Base-by-base conservation (phyloP, 2,888 invertebrate species). In the Seira musarum region DNA sequence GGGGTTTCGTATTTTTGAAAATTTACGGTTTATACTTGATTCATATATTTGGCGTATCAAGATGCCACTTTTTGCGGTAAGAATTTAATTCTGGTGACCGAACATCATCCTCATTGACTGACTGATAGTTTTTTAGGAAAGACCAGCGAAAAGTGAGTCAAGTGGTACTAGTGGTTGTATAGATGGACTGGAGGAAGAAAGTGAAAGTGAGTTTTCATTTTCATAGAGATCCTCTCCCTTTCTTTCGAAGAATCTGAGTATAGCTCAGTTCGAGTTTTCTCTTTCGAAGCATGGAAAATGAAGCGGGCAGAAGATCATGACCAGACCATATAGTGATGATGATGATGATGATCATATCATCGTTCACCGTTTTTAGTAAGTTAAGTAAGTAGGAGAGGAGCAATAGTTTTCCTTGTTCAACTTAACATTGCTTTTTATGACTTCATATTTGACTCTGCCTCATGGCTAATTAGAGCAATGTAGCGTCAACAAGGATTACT, bases 391-490 rank as follows among this genome's bases (percentile, higher is more conserved):
- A 13, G 40, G 6, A 40, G 40, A 8, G 6, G 40, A 40, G 40
- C 40, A 40, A 6, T 40, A 40, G 40, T 40, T 40, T 8, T 75
- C 63, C 75, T 67, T 68, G 61, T 49, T 57, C 60, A 75, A 75
- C 40, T 77, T 60, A 77, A 71, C 77, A 69, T 68, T 77, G 46
- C 72, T 78, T 78, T 69, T 72, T 78, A 78, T 67, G 71, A 78
- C 67, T 78, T 72, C 78, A 72, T 78, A 78, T 67, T 66, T 78
- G 78, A 78, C 72, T 78, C 78, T 72, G 57, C 70, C 70, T 71
- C 78, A 78, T 78, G 78, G 78, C 71, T 78, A 78, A 78, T 78
- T 78, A 78, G 72, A 78, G 78, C 78, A 78, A 78, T 78, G 78
- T 71, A 72, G 78, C 78, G 78, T 78, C 78, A 78, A 72, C 71